Evolutionary conservation across 1,140 invertebrate genomes (phyloP).

Genomic region (Ceratoteleas bidentatus): DNA sequence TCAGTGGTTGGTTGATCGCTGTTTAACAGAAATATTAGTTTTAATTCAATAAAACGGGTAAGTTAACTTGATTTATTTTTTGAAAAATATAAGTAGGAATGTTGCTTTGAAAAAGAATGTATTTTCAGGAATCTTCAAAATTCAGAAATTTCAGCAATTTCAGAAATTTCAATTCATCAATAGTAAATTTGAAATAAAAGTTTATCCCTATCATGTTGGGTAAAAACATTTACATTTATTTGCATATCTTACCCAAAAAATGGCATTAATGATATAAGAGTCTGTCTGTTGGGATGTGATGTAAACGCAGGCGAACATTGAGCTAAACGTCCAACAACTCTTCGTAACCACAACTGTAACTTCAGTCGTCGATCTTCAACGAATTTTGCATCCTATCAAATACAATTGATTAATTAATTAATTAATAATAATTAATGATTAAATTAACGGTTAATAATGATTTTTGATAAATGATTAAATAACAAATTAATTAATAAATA

Average conservation of each 20-base stretch:
- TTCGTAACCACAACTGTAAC: constrained; percentile 89
- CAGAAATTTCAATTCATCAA: too few species aligned
- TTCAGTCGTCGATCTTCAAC: too few species aligned
- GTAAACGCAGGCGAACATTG: constrained; percentile 87
- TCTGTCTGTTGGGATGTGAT: constrained; percentile 85
- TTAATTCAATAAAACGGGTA: not conserved
- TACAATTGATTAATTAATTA: too few species aligned
- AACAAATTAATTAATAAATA: too few species aligned
- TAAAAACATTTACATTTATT: not conserved
- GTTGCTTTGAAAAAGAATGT: not conserved
- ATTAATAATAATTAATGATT: too few species aligned
- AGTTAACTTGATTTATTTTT: too few species aligned
- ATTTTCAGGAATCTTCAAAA: too few species aligned
- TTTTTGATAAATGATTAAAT: too few species aligned
- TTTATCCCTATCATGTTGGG: too few species aligned
- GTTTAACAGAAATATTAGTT: constrained; percentile 38
- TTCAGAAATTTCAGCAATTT: too few species aligned
- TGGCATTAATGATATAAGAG: constrained; percentile 87
- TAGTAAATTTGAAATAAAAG: not conserved
- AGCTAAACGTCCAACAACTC: constrained; percentile 86
- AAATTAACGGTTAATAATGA: too few species aligned
- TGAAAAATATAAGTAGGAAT: constrained; percentile 10
- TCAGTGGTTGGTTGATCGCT: constrained; percentile 75
- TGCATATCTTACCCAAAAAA: constrained; percentile 88
- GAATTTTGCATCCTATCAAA: too few species aligned